Evolutionary conservation across 1,140 invertebrate genomes (phyloP), one percentile per base, ranked within the genome.

Genomic region (Bombus polaris): DNA sequence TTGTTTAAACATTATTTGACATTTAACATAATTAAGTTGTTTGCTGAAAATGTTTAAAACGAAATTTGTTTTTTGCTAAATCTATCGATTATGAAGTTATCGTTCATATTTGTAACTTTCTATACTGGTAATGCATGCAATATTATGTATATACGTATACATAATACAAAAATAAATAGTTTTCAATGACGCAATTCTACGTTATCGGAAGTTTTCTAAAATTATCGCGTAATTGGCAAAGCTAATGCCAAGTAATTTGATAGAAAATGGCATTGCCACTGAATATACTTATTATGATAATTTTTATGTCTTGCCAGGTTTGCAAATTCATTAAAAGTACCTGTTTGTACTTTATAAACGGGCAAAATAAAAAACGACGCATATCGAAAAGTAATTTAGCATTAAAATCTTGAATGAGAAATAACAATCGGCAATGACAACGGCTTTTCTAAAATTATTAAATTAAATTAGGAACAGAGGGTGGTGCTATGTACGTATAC

Each of bases 171-270:
- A 72, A 79, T 79, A 84, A 79, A 84, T 83, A 70, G 47, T 35
- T 62, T 59, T 42, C 75, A 72, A 47, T 71, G 74, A 79, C 62
- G 47, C 47, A n/a, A 42, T 37, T 18, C 37, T 32, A n/a, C 22
- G 47, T 79, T 79, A 79, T 78, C 75, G 66, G 62, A 78, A 84
- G 78, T 79, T 57, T 70, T 77, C 74, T 71, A 62, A 84, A 84
- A 84, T 84, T 84, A 84, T 62, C 75, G 12, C 37, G 2, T 71
- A 84, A 79, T 62, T 71, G 35, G 47, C 65, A 62, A 68, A 37
- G 15, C 13, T n/a, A 13, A 80, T 47, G 62, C 12, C 39, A 68
- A 66, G 44, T 53, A 81, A 73, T 81, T 13, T 13, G 32, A 42
- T 35, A 25, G 79, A 73, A 42, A 32, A 62, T 44, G 53, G 9